phyloP scores from a whole-genome alignment of 2,888 invertebrate genomes.

The Drosophila kambysellisi region DNA sequence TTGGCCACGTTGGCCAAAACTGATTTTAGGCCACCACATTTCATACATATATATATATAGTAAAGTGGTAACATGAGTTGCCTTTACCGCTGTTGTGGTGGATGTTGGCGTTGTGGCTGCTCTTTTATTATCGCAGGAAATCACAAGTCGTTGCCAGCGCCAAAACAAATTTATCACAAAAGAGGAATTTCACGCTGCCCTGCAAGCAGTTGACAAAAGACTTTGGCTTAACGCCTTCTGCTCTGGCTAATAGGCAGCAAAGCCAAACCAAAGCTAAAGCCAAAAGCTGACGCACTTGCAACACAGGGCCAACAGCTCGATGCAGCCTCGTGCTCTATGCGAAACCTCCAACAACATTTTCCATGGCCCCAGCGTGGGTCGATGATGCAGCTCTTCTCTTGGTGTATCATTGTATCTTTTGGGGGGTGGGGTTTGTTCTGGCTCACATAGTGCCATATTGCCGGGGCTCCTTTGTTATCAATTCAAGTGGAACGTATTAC shows the following conservation, averaged over 20 bases:
- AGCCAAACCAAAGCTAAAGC: conserved; percentile 16
- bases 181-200: conserved; percentile 18
- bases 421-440: background rate
- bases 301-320: conserved; percentile 11
- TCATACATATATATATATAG: conserved; percentile 10
- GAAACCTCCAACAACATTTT: conserved; percentile 6
- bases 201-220: conserved; percentile 55
- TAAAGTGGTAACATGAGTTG: conserved; percentile 31
- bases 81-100: background rate
- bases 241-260: conserved; percentile 50
- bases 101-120: conserved; percentile 13
- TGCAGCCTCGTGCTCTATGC: conserved; percentile 10
- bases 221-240: conserved; percentile 27
- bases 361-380: conserved; percentile 41
- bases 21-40: conserved; percentile 53
- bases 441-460: conserved; percentile 23
- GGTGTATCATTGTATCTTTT: conserved; percentile 12
- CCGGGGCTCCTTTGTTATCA: conserved; percentile 65
- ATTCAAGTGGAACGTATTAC: conserved; percentile 79
- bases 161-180: conserved; percentile 60
- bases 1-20: conserved; percentile 45
- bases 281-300: conserved; percentile 40
- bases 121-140: conserved; percentile 59
- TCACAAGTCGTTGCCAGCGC: conserved; percentile 52
- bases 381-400: conserved; percentile 37